A percentile compares a stretch with the other conserved stretches of the same genome.
Evolutionary conservation across 2,888 invertebrate species (phyloP).

Genomic region (Cephalotes varians): DNA sequence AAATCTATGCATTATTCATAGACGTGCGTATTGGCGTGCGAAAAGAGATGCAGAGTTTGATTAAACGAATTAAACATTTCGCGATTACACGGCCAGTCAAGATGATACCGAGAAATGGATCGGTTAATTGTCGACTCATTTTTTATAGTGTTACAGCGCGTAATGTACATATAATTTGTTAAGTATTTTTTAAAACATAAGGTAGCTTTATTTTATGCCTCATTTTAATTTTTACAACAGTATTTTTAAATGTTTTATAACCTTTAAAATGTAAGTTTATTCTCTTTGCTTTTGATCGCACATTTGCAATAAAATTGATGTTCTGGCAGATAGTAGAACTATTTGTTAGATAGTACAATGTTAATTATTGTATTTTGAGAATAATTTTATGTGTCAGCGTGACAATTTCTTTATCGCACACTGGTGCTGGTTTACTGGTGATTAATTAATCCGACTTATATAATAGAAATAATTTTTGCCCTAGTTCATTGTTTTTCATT

Average conservation of each 20-base stretch:
- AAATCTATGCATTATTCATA: slow-evolving; percentile 70
- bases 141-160: slow-evolving; percentile 35
- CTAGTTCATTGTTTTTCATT: slow-evolving; percentile 57
- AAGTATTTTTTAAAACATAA: background rate
- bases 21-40: slow-evolving; percentile 23
- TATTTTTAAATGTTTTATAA: background rate
- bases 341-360: slow-evolving; percentile 21
- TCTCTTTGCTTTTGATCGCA: background rate
- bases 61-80: slow-evolving; percentile 14
- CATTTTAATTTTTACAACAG: background rate
- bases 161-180: background rate
- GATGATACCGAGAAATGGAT: slow-evolving; percentile 62
- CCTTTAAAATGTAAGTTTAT: background rate
- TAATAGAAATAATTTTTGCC: slow-evolving; percentile 58
- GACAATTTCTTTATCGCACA: slow-evolving; percentile 28
- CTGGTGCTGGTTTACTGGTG: slow-evolving; percentile 47
- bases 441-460: slow-evolving; percentile 59
- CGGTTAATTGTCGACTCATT: slow-evolving; percentile 64
- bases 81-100: slow-evolving; percentile 59
- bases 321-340: background rate
- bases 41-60: background rate
- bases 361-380: slow-evolving; percentile 27
- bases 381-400: slow-evolving; percentile 53
- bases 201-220: background rate
- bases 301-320: background rate